A percentile compares a stretch with the other conserved stretches of the same genome.
Conservation (phyloP, 2,113 vertebrate genomes). For the Cichladusa arquata region DNA sequence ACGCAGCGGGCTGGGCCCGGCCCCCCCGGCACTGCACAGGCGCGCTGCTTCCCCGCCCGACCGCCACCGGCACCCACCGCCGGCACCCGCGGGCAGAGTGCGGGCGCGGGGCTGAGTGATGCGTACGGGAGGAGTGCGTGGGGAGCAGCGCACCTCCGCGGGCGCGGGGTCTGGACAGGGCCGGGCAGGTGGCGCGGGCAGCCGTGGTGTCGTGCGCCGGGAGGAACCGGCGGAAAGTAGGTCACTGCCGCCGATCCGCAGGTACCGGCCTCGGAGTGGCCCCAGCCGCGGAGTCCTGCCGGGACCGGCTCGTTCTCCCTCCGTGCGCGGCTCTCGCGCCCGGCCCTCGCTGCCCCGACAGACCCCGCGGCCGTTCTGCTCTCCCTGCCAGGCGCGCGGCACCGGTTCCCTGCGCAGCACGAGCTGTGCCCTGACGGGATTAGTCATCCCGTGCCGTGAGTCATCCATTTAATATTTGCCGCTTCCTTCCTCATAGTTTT, state of each 20-base stretch:
- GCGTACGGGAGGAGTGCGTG: neutral
- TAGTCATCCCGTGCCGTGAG: conserved; percentile 35
- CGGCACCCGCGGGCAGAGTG: neutral
- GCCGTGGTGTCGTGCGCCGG: neutral
- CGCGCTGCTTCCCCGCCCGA: conserved; percentile 10
- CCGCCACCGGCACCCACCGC: neutral
- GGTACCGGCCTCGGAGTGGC: conserved; percentile 42
- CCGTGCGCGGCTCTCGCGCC: too few relatives aligned
- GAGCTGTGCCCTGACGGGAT: neutral
- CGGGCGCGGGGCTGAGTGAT: neutral
- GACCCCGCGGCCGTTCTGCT: neutral
- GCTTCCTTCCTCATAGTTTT: conserved; percentile 32
- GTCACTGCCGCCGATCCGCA: conserved; percentile 76
- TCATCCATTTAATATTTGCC: conserved; percentile 31
- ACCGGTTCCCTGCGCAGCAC: neutral
- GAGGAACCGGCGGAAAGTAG: conserved; percentile 73
- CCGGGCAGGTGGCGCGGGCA: neutral
- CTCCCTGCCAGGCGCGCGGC: neutral
- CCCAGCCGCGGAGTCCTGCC: neutral
- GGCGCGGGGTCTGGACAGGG: neutral
- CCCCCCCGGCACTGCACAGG: conserved; percentile 29
- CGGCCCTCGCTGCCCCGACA: neutral
- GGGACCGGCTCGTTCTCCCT: neutral
- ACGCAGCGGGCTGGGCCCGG: conserved; percentile 26
- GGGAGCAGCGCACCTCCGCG: neutral